These are phyloP conservation scores for Amphiprion clarkii DNA, from an alignment of 2,797 vertebrate genomes.

Conservation along the genomic window DNA sequence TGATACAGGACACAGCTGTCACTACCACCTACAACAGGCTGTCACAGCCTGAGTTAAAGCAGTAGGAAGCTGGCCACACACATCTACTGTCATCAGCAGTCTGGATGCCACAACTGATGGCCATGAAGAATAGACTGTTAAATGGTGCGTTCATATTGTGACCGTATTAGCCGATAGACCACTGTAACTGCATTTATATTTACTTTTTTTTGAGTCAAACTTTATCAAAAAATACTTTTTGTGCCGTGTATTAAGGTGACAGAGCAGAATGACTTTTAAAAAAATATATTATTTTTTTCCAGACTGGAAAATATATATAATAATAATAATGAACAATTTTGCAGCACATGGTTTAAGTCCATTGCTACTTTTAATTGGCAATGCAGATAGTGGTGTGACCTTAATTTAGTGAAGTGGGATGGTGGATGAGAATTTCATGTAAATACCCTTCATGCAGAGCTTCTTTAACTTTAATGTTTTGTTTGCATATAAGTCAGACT, in stretches of 20 bases:
- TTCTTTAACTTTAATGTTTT: no score
- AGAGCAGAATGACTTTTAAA: no score
- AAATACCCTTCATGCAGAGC: neutral
- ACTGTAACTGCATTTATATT: neutral
- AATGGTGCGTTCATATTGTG: neutral
- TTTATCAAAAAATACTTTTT: no score
- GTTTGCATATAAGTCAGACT: neutral
- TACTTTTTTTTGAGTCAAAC: neutral
- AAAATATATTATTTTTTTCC: no score
- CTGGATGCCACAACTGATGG: neutral
- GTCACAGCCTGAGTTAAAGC: conserved; percentile 18
- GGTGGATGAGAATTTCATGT: neutral
- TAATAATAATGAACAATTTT: neutral
- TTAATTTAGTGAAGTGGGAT: conserved; percentile 1
- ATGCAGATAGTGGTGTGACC: neutral
- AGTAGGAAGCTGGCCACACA: conserved; percentile 14
- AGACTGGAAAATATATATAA: no score
- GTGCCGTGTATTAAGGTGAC: no score
- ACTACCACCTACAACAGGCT: conserved; percentile 24
- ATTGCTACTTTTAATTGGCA: neutral
- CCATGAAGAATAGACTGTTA: neutral
- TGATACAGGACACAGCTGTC: conserved; percentile 59
- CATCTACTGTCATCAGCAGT: conserved; percentile 7
- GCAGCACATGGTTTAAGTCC: neutral
- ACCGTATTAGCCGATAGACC: neutral